Evolutionary conservation across 2,113 vertebrate genomes (phyloP).

Genomic region (Puffinus mauretanicus): DNA sequence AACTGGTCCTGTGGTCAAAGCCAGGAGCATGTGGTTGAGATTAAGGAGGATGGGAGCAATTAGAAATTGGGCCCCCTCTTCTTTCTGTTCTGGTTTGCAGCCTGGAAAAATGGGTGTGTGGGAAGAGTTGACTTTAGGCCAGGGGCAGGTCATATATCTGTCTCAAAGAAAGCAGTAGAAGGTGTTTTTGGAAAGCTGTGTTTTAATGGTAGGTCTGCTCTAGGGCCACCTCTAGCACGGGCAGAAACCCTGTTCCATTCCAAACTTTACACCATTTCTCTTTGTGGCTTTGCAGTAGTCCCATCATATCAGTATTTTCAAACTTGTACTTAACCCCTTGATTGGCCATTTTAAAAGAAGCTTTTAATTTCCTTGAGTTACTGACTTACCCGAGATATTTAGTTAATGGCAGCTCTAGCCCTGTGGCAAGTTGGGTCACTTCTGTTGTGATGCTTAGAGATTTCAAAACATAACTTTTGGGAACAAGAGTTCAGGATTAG

Average conservation of each 20-base stretch:
- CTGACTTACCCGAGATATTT: background rate
- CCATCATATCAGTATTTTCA: background rate
- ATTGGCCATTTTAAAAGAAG: background rate
- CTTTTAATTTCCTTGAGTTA: background rate
- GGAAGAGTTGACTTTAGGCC: background rate
- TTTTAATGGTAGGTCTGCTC: background rate
- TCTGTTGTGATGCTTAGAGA: background rate
- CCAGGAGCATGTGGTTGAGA: background rate
- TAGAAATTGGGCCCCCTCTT: background rate
- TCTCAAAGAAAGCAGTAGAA: background rate
- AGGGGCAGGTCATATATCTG: background rate
- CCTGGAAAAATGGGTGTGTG: background rate
- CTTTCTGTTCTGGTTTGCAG: background rate
- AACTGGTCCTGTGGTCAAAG: background rate
- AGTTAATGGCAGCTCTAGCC: background rate
- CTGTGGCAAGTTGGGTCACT: background rate
- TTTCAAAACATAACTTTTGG: background rate
- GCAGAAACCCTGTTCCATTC: background rate
- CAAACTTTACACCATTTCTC: background rate
- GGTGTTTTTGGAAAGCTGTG: background rate
- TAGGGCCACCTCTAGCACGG: fast-evolving
- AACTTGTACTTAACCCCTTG: background rate
- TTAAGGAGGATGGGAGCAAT: background rate
- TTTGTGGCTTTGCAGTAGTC: background rate
- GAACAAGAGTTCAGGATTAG: background rate